Evolutionary conservation across 1,140 invertebrate species (phyloP).

Genomic region (Trialeurodes vaporariorum): DNA sequence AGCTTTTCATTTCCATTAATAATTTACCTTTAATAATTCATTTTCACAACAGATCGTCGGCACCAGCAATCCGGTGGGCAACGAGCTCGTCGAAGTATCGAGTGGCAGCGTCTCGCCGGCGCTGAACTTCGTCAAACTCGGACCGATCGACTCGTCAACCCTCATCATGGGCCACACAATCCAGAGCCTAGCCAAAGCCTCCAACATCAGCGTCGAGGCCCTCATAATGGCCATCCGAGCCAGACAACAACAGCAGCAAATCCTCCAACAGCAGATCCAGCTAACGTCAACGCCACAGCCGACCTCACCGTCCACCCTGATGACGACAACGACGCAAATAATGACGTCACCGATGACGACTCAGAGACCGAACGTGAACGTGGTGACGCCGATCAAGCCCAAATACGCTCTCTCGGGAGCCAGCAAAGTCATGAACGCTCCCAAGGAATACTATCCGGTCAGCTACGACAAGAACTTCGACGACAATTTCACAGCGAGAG

Average conservation of each 20-base stretch:
- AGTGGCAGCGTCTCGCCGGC: background rate
- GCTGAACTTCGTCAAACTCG: constrained; percentile 4
- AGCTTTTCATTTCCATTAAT: too few species aligned
- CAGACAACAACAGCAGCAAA: constrained; percentile 40
- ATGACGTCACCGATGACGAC: constrained; percentile 25
- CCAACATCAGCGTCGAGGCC: constrained; percentile 59
- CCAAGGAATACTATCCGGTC: constrained; percentile 73
- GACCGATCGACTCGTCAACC: constrained; percentile 8
- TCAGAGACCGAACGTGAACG: constrained; percentile 13
- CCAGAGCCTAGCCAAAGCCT: constrained; percentile 45
- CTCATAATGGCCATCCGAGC: constrained; percentile 55
- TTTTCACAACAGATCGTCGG: constrained; percentile 5
- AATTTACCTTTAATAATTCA: too few species aligned
- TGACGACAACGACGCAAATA: constrained; percentile 22
- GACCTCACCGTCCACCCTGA: constrained; percentile 32
- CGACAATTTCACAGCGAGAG: constrained; percentile 69
- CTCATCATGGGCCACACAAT: constrained; percentile 40
- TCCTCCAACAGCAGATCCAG: constrained; percentile 11
- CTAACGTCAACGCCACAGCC: constrained; percentile 30
- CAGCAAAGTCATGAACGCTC: constrained; percentile 76
- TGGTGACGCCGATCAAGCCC: constrained; percentile 9
- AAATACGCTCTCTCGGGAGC: constrained; percentile 31
- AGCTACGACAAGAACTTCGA: constrained; percentile 79
- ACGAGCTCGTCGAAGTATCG: background rate
- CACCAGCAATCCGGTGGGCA: background rate